Percentiles rank a stretch among this genome's conserved stretches.
phyloP scores from a whole-genome alignment of 2,797 vertebrate species.

The Brotogeris chrysoptera region DNA sequence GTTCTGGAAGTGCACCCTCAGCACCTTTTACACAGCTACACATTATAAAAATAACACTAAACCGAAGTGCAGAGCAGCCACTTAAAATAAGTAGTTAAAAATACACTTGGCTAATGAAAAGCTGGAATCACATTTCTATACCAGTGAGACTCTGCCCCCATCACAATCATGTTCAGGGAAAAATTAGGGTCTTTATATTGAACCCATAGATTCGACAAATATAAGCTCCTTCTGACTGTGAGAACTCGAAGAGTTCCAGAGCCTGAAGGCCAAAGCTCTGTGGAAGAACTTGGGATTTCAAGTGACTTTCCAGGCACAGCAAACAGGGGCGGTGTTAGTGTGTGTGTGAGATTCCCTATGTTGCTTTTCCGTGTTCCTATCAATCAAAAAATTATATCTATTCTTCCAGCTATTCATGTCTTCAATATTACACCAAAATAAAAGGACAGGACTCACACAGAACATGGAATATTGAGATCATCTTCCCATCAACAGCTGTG shows the following conservation, averaged over 20 bases:
- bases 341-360: background rate
- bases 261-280: background rate
- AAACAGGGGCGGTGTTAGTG: background rate
- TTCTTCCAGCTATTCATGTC: background rate
- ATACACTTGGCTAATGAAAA: conserved; percentile 40
- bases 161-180: background rate
- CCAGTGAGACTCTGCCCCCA: background rate
- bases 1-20: conserved; percentile 43
- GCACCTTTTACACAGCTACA: conserved; percentile 55
- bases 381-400: background rate
- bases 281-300: background rate
- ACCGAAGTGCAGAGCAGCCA: conserved; percentile 18
- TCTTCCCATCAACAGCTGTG: background rate
- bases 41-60: conserved; percentile 60
- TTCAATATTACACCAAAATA: background rate
- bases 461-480: background rate
- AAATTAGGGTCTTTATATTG: background rate
- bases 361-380: background rate
- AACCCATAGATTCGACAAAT: background rate
- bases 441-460: background rate
- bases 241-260: background rate
- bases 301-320: background rate
- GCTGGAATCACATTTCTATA: background rate
- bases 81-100: conserved; percentile 48
- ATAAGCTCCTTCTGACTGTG: background rate